Evolutionary conservation across 1,140 invertebrate species (phyloP).

Genomic region (Octopus bimaculoides): DNA sequence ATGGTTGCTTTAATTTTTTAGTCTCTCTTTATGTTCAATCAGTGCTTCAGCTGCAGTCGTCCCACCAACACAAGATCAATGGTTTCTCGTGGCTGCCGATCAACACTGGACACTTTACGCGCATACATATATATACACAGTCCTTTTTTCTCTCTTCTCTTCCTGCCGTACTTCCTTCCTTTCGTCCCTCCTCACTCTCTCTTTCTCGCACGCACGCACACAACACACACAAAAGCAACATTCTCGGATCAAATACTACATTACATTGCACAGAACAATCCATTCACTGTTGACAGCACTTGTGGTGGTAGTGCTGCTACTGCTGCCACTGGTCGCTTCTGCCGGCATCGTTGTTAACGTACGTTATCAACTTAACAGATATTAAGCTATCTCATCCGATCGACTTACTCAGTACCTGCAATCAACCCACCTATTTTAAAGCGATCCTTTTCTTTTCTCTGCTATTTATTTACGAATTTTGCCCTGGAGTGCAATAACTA

Average conservation of each 20-base stretch:
- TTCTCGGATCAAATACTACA: neutral
- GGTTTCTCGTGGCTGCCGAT: no score
- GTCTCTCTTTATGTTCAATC: neutral
- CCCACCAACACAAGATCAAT: neutral
- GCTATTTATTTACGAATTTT: no score
- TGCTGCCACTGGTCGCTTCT: neutral
- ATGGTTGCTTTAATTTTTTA: neutral
- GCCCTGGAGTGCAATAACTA: no score
- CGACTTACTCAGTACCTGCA: no score
- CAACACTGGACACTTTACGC: neutral
- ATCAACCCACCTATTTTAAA: no score
- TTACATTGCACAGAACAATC: neutral
- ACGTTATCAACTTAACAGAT: neutral
- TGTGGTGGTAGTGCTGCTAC: neutral
- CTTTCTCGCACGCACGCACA: constrained; percentile 5
- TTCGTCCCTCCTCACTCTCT: neutral
- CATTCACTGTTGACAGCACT: neutral
- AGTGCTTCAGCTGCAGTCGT: neutral
- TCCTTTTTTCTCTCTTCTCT: neutral
- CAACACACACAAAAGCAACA: neutral
- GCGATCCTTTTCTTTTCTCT: no score
- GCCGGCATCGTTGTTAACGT: neutral
- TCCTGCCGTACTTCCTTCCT: neutral
- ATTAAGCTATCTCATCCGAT: no score
- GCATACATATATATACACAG: neutral